A percentile compares a stretch with the other conserved stretches of the same genome.
phyloP scores from a whole-genome alignment of 2,888 invertebrate species.

The Torymus aiolomorphi region DNA sequence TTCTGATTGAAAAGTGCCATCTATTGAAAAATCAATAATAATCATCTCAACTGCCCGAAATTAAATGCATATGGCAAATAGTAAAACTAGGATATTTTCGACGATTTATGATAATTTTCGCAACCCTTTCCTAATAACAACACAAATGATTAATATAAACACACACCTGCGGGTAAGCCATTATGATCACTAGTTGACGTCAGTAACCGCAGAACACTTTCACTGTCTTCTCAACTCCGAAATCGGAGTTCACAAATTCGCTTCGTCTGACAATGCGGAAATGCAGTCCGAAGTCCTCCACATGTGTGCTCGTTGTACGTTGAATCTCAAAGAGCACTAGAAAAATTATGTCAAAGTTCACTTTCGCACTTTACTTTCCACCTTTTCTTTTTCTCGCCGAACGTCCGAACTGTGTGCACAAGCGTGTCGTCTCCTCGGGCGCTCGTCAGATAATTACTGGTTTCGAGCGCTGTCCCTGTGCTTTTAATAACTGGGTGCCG shows the following conservation, averaged over 20 bases:
- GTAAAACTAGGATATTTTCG: too few relatives aligned
- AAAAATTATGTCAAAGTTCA: slow-evolving; percentile 27
- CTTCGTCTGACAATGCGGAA: too few relatives aligned
- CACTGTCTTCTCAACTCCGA: too few relatives aligned
- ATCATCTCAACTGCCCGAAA: too few relatives aligned
- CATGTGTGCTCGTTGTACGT: slow-evolving; percentile 14
- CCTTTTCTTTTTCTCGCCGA: neutral
- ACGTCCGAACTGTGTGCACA: neutral
- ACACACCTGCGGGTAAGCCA: slow-evolving; percentile 69
- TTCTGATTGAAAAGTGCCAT: too few relatives aligned
- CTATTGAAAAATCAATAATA: too few relatives aligned
- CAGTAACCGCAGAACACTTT: too few relatives aligned
- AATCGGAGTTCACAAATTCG: too few relatives aligned
- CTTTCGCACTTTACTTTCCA: slow-evolving; percentile 20
- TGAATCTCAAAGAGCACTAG: neutral
- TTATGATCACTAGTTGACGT: too few relatives aligned
- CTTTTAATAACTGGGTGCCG: slow-evolving; percentile 73
- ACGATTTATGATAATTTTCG: too few relatives aligned
- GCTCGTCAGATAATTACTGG: slow-evolving; percentile 74
- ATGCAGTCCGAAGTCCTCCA: slow-evolving; percentile 40
- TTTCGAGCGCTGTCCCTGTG: slow-evolving; percentile 72
- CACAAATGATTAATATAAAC: slow-evolving; percentile 18
- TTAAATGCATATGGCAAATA: too few relatives aligned
- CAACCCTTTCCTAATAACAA: too few relatives aligned
- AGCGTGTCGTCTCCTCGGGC: slow-evolving; percentile 64